phyloP scores from a whole-genome alignment of 2,113 vertebrate genomes.

The Peromyscus leucopus region DNA sequence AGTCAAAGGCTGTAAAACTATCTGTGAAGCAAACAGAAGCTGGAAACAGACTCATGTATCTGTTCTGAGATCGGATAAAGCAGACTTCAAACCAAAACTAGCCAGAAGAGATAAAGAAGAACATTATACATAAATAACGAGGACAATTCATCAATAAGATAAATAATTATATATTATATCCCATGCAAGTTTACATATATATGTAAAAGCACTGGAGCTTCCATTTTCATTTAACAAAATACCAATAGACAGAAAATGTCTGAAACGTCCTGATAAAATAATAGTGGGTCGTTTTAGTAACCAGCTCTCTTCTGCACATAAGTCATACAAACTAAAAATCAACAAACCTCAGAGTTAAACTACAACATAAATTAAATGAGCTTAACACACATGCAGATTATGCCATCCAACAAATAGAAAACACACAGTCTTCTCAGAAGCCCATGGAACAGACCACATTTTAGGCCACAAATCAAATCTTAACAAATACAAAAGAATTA shows the following conservation, averaged over 20 bases:
- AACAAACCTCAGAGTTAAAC: background rate
- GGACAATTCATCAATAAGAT: background rate
- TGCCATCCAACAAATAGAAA: background rate
- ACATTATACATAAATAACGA: background rate
- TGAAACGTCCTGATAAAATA: background rate
- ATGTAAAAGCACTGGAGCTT: too few relatives aligned
- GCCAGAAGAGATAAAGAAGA: too few relatives aligned
- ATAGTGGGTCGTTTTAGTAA: background rate
- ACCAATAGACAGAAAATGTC: background rate
- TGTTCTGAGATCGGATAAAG: background rate
- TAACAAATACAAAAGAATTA: background rate
- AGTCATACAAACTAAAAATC: background rate
- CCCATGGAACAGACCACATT: background rate
- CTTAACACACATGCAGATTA: background rate
- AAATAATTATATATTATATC: background rate
- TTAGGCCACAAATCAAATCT: too few relatives aligned
- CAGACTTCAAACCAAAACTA: background rate
- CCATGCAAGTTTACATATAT: too few relatives aligned
- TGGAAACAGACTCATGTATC: background rate
- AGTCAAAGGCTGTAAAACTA: background rate
- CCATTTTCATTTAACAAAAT: background rate
- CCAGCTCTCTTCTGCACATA: background rate
- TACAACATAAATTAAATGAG: background rate
- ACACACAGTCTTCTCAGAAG: background rate
- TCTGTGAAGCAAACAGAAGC: background rate